Base-by-base conservation (phyloP, 2,113 vertebrate genomes). In the Galeopterus variegatus region DNA sequence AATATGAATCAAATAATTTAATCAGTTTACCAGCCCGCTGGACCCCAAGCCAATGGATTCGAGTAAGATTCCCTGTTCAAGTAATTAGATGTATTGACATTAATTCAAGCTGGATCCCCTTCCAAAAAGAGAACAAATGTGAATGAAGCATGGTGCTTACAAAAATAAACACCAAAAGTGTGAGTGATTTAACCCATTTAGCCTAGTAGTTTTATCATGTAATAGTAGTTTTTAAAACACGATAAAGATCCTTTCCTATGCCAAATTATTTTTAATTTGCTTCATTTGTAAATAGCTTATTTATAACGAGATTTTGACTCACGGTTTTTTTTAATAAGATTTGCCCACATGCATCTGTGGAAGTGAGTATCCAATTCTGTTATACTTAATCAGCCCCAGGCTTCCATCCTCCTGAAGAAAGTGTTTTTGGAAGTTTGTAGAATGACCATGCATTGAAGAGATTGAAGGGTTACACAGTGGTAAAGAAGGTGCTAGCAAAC, bases 221-320 rank as follows among this genome's bases (percentile, higher is more conserved):
- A 87, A 81, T 58, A 11, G 48, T 41, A 67, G 86, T 31, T 83
- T 95, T 93, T 19, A 52, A 94, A 62, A 73, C 3, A 76, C 5
- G 36, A 72, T 12, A 80, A 81, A 72, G 72, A 6, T 88, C 36
- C 8, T 64, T 69, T 58, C 3, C 41, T 90, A 54, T 41, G 1
- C 26, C 62, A 88, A 86, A 64, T 56, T 52, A 48, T 69, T 84
- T 75, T 83, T 84, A 5, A 85, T 48, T 94, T 82, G 45, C 65
- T 90, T 80, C 15, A 54, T 69, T 80, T 90, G 52, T 52, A 80
- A 93, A 67, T 19, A 94, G 19, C 18, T 80, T 83, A 31, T 83
- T 90, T 83, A 80, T 60, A 64, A 95, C 58, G 18, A 93, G n/a
- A 65, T 65, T 95, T 95, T 73, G 14, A 80, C 45, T 90, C 17